These are phyloP conservation scores for Mesocentrotus franciscanus DNA, from an alignment of 53 echinoderm and acorn worm species.

Conservation along the genomic window DNA sequence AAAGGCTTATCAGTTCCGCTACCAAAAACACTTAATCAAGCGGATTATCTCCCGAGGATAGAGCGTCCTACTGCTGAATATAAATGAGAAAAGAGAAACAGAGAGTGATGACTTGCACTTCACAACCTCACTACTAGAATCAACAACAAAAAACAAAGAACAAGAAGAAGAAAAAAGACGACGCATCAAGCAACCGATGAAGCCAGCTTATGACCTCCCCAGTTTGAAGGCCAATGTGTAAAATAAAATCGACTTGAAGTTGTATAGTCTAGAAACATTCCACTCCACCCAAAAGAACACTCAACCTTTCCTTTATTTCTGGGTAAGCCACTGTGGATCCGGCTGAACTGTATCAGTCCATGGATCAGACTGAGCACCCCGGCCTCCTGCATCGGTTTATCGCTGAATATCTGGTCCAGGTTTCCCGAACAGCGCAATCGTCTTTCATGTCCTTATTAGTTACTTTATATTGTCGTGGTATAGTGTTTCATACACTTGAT, in stretches of 20 bases:
- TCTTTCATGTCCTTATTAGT: no score
- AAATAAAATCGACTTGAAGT: background rate
- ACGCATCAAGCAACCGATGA: background rate
- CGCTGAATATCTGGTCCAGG: no score
- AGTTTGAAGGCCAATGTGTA: background rate
- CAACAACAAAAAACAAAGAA: background rate
- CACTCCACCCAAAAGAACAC: no score
- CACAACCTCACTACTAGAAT: background rate
- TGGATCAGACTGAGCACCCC: no score
- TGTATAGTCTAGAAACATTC: no score
- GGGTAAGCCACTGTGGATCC: no score
- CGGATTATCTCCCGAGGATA: background rate
- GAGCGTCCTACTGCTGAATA: background rate
- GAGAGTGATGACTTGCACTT: background rate
- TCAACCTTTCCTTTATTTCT: no score
- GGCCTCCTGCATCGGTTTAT: no score
- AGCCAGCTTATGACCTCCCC: background rate
- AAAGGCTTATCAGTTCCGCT: conserved; percentile 19
- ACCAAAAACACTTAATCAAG: conserved; percentile 27
- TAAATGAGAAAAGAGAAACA: background rate
- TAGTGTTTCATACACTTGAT: no score
- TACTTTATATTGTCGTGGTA: no score
- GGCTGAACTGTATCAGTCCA: no score
- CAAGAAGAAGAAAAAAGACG: background rate
- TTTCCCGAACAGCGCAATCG: no score